Conservation (phyloP, 1,140 invertebrate genomes). For the Halesus radiatus region DNA sequence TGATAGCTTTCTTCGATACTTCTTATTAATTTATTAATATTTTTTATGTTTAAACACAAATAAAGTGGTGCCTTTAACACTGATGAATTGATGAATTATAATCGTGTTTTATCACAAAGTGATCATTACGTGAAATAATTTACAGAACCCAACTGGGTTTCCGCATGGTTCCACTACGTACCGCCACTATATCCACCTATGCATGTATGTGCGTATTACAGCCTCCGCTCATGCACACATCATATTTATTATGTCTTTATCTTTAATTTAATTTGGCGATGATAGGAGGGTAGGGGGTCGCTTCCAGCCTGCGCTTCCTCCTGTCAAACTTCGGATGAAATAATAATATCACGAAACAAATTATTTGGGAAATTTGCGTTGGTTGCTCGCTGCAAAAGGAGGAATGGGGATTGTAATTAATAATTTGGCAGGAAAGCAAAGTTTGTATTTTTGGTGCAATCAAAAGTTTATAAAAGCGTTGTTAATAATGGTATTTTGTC, state of each 20-base stretch:
- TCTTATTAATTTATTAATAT: too few relatives aligned
- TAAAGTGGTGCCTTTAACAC: too few relatives aligned
- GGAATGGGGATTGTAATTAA: neutral
- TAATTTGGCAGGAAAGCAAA: neutral
- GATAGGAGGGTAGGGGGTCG: constrained; percentile 10
- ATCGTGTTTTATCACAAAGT: too few relatives aligned
- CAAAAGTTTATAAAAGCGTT: too few relatives aligned
- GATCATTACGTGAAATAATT: too few relatives aligned
- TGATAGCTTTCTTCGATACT: too few relatives aligned
- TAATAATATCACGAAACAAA: constrained; percentile 10
- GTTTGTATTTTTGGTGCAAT: too few relatives aligned
- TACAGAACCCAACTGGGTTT: neutral
- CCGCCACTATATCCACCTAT: neutral
- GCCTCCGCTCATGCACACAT: neutral
- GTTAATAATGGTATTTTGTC: neutral
- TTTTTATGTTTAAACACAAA: too few relatives aligned
- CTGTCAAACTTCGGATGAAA: constrained; percentile 2
- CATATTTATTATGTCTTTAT: constrained; percentile 32
- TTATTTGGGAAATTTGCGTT: neutral
- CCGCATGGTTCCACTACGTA: neutral
- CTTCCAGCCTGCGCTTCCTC: neutral
- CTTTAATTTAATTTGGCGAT: constrained; percentile 30
- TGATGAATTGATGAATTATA: too few relatives aligned
- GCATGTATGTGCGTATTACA: neutral
- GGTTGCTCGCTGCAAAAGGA: neutral